These are phyloP conservation scores for Agrotis segetum DNA, from an alignment of 2,888 invertebrate genomes.

Conservation along the genomic window DNA sequence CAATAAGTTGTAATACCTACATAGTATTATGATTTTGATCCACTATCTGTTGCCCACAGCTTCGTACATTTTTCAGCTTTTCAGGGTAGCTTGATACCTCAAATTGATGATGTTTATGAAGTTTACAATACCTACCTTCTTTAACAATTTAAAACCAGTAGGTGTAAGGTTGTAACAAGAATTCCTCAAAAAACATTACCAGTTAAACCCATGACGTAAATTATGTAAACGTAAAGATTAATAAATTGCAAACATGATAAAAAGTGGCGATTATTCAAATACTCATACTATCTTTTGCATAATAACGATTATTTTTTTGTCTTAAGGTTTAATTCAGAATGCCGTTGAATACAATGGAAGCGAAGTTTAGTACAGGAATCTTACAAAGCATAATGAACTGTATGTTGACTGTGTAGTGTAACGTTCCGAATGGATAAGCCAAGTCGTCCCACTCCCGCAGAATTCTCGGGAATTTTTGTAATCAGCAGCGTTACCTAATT, in stretches of 20 bases:
- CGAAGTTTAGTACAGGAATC: background rate
- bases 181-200: constrained; percentile 1
- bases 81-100: too few species aligned
- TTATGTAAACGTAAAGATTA: constrained; percentile 38
- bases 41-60: too few species aligned
- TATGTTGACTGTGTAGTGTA: background rate
- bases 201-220: constrained; percentile 7
- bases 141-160: background rate
- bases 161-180: background rate
- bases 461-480: background rate
- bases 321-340: background rate
- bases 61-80: too few species aligned
- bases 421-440: background rate
- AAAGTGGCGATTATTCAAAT: constrained; percentile 49
- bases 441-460: background rate
- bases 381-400: background rate
- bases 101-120: too few species aligned
- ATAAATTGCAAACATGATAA: constrained; percentile 44
- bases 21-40: too few species aligned
- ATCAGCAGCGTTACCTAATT: background rate
- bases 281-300: constrained; percentile 43
- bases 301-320: constrained; percentile 4
- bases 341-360: background rate
- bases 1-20: too few species aligned
- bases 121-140: background rate